Base-by-base conservation (phyloP, 1,140 invertebrate genomes). In the Pseudomyrmex dendroicus region DNA sequence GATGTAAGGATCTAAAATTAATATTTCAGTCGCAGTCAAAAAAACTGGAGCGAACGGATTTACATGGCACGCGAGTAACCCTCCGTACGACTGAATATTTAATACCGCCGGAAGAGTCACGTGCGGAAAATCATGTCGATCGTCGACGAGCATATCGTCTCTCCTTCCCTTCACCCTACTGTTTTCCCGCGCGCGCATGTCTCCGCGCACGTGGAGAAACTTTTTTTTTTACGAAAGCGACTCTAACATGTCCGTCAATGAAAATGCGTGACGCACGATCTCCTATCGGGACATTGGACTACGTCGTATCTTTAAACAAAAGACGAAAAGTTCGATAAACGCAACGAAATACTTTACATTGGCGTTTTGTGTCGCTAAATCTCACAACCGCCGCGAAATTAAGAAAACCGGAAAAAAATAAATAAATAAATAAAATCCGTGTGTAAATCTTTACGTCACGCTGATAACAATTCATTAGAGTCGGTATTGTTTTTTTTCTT, bases 71-170 rank as follows among this genome's bases (percentile, higher is more conserved):
- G 64, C 52, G 57, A 57, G 52, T 70, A 70, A 59, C 44, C 76
- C 76, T 0, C 35, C 35, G 5, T 25, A 15, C 35, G 15, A 72
- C 22, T 80, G 76, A 61, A 80, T 80, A 70, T 80, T 80, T 72
- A 80, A 80, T 59, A 80, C 72, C 48, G n/a, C n/a, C 25, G 52
- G 44, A 68, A 78, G 35, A 35, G 76, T 80, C 76, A 72, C 54
- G 66, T 78, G 66, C 66, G 66, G 66, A 72, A 80, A 72, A 72
- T 59, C 76, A 48, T 70, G 64, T 57, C 52, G 17, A 48, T 48
- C 46, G 48, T 63, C 64, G 64, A 68, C 17, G 17, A 25, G 66
- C 52, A 15, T 68, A 78, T 57, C 76, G 62, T n/a, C 20, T 57
- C 62, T 61, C 62, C 4, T 50, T 63, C 4, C 13, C 13, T 10